Percentiles rank a stretch among this genome's conserved stretches.
These are phyloP conservation scores for Listronotus oregonensis DNA, from an alignment of 1,140 invertebrate species.

Conservation along the genomic window DNA sequence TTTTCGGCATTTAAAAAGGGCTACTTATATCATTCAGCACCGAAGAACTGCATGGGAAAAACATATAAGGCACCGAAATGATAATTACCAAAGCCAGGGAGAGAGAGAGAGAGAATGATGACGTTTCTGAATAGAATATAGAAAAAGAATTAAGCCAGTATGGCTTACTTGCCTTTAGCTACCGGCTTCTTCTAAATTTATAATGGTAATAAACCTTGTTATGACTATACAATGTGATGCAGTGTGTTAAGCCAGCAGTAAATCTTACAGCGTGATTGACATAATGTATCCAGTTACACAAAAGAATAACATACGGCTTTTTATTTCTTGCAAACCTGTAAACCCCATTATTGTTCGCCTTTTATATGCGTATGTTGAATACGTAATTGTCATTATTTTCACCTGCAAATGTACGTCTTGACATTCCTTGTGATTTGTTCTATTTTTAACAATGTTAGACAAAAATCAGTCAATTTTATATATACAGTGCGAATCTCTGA, in stretches of 20 bases:
- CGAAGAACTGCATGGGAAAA: no score
- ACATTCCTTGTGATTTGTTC: no score
- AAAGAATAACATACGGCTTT: slow-evolving; percentile 23
- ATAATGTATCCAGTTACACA: slow-evolving; percentile 30
- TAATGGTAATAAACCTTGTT: slow-evolving; percentile 29
- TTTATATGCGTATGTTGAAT: neutral
- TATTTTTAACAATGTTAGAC: no score
- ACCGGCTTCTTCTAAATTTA: slow-evolving; percentile 28
- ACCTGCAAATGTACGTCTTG: slow-evolving; percentile 2
- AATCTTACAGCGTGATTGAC: slow-evolving; percentile 26
- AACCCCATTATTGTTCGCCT: neutral
- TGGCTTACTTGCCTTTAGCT: neutral
- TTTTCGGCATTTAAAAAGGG: neutral
- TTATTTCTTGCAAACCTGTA: slow-evolving; percentile 23
- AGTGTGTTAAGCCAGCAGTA: slow-evolving; percentile 24
- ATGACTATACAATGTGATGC: slow-evolving; percentile 32
- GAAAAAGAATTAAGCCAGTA: no score
- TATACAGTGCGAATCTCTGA: no score
- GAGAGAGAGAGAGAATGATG: no score
- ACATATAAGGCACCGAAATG: no score
- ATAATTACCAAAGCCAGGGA: no score
- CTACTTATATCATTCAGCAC: no score
- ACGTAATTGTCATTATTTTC: slow-evolving; percentile 12
- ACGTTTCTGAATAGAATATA: no score
- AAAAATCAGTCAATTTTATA: no score